A percentile compares a stretch with the other conserved stretches of the same genome.
phyloP scores from a whole-genome alignment of 2,888 invertebrate genomes.

The Archaeoteleia sp. region DNA sequence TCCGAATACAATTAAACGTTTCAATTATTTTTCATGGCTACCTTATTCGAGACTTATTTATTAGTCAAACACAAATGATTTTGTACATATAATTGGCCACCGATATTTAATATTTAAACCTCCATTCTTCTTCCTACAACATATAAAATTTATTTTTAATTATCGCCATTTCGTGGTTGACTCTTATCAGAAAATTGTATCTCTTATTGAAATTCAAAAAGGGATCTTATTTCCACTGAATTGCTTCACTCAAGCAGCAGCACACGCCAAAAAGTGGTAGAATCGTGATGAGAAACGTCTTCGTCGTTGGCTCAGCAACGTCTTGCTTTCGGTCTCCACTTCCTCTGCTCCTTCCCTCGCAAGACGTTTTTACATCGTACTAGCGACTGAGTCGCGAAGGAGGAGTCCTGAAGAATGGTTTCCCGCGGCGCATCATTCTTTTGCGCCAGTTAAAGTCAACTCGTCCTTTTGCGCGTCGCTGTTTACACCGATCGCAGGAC shows the following conservation, averaged over 20 bases:
- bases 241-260: not conserved
- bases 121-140: too few species aligned
- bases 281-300: conserved; percentile 24
- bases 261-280: conserved; percentile 8
- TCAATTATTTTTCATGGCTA: conserved; percentile 22
- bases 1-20: conserved; percentile 10
- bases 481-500: conserved; percentile 67
- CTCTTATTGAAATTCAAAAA: too few species aligned
- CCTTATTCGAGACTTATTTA: conserved; percentile 1
- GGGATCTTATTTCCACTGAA: not conserved
- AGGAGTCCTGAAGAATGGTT: conserved; percentile 68
- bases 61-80: not conserved
- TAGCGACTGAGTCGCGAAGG: conserved; percentile 48
- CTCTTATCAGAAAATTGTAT: too few species aligned
- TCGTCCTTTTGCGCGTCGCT: conserved; percentile 65
- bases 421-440: conserved; percentile 69
- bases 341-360: conserved; percentile 29
- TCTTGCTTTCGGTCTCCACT: conserved; percentile 28
- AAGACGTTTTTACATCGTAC: conserved; percentile 59
- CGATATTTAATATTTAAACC: too few species aligned
- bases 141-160: conserved; percentile 3
- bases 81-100: too few species aligned
- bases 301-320: conserved; percentile 19
- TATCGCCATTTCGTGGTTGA: not conserved
- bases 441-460: conserved; percentile 61